Evolutionary conservation across 2,113 vertebrate species (phyloP).

Genomic region (Corythaeola cristata): DNA sequence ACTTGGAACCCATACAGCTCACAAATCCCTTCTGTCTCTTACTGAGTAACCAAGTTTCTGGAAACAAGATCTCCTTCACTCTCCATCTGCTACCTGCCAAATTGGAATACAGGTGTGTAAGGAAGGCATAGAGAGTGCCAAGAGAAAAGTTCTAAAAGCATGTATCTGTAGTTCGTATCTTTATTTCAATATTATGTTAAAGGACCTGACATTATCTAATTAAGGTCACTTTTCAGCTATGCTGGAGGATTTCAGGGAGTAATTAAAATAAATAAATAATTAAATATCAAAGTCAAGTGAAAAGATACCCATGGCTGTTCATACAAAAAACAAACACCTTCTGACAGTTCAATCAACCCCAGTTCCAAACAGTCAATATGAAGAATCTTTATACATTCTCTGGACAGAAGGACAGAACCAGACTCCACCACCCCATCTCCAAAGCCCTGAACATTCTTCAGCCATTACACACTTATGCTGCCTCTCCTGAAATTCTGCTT

Average conservation of each 20-base stretch:
- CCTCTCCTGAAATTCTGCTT: background rate
- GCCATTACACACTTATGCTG: background rate
- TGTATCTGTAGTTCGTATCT: background rate
- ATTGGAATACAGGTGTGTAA: background rate
- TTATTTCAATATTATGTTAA: background rate
- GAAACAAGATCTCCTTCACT: background rate
- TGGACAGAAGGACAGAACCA: background rate
- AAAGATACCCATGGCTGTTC: background rate
- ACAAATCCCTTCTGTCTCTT: background rate
- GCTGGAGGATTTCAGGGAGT: background rate
- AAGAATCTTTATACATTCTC: background rate
- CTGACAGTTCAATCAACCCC: background rate
- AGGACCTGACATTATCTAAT: background rate
- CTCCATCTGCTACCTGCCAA: background rate
- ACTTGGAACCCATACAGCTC: background rate
- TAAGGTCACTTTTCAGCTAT: background rate
- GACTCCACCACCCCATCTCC: background rate
- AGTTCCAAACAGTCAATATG: background rate
- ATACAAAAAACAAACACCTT: background rate
- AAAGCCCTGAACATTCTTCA: background rate
- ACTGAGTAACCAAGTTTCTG: background rate
- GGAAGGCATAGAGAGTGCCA: background rate
- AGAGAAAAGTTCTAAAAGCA: background rate
- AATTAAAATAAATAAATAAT: background rate
- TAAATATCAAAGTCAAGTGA: background rate